phyloP scores from a whole-genome alignment of 2,888 invertebrate genomes.

The Arge pagana region DNA sequence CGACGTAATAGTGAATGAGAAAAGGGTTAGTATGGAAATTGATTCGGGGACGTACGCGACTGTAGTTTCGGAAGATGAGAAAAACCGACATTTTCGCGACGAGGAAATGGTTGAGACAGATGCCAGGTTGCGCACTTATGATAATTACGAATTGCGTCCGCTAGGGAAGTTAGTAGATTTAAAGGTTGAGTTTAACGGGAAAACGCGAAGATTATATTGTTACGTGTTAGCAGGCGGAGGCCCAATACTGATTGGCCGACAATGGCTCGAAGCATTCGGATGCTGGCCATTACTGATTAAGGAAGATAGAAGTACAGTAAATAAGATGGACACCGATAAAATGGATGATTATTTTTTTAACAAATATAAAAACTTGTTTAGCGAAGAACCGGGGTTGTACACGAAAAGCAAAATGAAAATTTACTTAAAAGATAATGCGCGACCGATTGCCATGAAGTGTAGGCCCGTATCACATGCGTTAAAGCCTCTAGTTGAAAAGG shows the following conservation, averaged over 20 bases:
- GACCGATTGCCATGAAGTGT: constrained; percentile 9
- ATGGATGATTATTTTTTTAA: constrained; percentile 1
- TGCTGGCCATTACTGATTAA: constrained; percentile 18
- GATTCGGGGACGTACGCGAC: constrained; percentile 4
- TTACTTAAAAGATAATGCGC: constrained; percentile 4
- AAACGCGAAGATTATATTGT: constrained; percentile 12
- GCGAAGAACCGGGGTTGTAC: constrained; percentile 21
- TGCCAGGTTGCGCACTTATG: neutral
- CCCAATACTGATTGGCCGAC: constrained; percentile 24
- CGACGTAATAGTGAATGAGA: neutral
- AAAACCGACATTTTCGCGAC: neutral
- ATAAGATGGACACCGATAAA: constrained; percentile 8
- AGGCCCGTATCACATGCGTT: constrained; percentile 21
- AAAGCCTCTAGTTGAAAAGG: neutral
- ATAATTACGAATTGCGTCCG: constrained; percentile 6
- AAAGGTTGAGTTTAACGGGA: constrained; percentile 18
- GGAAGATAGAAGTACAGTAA: neutral
- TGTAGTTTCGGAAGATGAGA: constrained; percentile 13
- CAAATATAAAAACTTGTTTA: constrained; percentile 23
- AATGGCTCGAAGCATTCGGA: constrained; percentile 25
- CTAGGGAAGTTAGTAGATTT: constrained; percentile 16
- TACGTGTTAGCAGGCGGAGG: constrained; percentile 24
- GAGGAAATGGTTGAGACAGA: neutral
- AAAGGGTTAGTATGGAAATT: neutral
- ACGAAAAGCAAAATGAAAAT: constrained; percentile 25